Evolutionary conservation across 64 coral and sea anemone genomes (phyloP).

Genomic region (Dendrophyllia cribrosa): DNA sequence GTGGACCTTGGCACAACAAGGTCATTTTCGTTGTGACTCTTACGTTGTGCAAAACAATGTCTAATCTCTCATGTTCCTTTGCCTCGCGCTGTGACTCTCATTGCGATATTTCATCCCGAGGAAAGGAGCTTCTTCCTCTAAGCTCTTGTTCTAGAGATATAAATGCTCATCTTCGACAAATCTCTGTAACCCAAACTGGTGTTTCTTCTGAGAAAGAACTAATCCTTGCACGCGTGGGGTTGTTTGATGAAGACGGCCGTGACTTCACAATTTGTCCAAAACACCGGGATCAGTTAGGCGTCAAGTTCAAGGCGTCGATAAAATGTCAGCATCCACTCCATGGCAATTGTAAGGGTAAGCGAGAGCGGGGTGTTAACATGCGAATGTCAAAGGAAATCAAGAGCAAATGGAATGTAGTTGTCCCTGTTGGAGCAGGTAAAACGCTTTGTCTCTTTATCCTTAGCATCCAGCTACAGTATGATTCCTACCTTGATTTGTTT

Average conservation of each 20-base stretch:
- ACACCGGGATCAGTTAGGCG: neutral
- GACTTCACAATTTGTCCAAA: conserved; percentile 18
- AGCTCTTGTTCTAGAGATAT: neutral
- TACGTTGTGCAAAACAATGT: neutral
- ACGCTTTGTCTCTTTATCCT: too few species aligned
- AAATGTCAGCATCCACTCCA: neutral
- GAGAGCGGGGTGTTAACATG: too few species aligned
- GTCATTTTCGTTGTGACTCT: neutral
- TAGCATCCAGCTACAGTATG: neutral
- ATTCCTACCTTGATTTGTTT: neutral
- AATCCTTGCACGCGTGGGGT: conserved; percentile 11
- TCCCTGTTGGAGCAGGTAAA: too few species aligned
- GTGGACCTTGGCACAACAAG: neutral
- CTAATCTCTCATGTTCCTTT: neutral
- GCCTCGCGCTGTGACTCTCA: neutral
- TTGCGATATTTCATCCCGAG: neutral
- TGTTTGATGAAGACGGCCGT: conserved; percentile 12
- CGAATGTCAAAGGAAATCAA: too few species aligned
- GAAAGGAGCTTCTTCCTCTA: neutral
- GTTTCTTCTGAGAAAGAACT: conserved; percentile 18
- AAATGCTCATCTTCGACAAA: neutral
- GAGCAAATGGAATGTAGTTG: too few species aligned
- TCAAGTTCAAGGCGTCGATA: neutral
- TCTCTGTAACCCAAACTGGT: neutral
- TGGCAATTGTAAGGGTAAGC: too few species aligned